Conservation (phyloP, 1,140 invertebrate genomes). For the Philopotamus ludificatus region DNA sequence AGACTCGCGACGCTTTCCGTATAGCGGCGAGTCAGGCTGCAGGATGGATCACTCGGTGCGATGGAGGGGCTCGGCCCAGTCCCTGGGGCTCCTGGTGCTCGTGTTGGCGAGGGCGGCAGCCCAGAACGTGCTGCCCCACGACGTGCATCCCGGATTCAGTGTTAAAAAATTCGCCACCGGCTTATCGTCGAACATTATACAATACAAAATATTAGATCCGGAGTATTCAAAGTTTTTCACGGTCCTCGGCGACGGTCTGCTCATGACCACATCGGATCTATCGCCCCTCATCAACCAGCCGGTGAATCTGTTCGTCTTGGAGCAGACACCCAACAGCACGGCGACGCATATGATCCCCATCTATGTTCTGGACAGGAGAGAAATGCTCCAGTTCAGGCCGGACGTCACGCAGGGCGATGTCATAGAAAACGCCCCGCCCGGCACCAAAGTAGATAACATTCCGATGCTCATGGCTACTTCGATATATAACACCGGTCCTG, state of each 20-base stretch:
- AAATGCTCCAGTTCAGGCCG: slow-evolving; percentile 75
- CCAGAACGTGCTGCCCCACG: slow-evolving; percentile 71
- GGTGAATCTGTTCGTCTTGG: slow-evolving; percentile 76
- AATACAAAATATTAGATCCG: slow-evolving; percentile 70
- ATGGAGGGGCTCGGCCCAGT: slow-evolving; percentile 12
- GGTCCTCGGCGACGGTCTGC: slow-evolving; percentile 80
- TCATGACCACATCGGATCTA: slow-evolving; percentile 86
- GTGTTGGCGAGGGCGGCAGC: slow-evolving; percentile 37
- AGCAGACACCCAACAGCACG: slow-evolving; percentile 75
- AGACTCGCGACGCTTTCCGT: slow-evolving; percentile 20
- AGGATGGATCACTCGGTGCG: slow-evolving; percentile 20
- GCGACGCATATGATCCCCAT: slow-evolving; percentile 77
- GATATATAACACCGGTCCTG: slow-evolving; percentile 57
- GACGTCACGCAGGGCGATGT: slow-evolving; percentile 64
- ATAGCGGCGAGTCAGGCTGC: slow-evolving; percentile 9
- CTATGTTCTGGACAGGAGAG: slow-evolving; percentile 76
- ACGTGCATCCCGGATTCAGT: slow-evolving; percentile 81
- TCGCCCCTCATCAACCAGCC: slow-evolving; percentile 76
- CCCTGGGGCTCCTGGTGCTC: slow-evolving; percentile 45
- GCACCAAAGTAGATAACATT: slow-evolving; percentile 67
- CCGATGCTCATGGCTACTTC: slow-evolving; percentile 64
- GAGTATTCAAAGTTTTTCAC: slow-evolving; percentile 82
- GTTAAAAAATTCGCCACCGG: slow-evolving; percentile 68
- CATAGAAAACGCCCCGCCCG: slow-evolving; percentile 69
- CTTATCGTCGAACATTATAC: slow-evolving; percentile 54